These are phyloP conservation scores for Platycnemis pennipes DNA, from an alignment of 2,888 invertebrate species.

Conservation along the genomic window DNA sequence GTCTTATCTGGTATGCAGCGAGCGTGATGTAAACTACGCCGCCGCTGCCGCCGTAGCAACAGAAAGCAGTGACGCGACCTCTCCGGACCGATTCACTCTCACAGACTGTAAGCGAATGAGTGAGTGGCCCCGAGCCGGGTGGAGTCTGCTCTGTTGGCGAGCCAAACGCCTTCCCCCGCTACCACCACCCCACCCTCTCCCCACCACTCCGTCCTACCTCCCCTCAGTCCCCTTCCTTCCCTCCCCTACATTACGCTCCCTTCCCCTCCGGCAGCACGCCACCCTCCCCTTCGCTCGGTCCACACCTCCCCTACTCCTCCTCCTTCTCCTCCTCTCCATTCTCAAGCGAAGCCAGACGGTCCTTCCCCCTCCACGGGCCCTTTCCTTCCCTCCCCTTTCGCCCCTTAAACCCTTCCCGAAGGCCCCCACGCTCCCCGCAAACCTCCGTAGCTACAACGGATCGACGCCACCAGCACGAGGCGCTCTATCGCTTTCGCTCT, in stretches of 20 bases:
- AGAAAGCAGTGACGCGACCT: not conserved
- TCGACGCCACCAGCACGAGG: too few species aligned
- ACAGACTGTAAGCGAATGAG: not conserved
- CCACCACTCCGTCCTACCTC: not conserved
- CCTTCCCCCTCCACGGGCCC: not conserved
- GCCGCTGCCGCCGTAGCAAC: not conserved
- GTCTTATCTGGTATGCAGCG: too few species aligned
- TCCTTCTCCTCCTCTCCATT: not conserved
- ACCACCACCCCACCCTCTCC: not conserved
- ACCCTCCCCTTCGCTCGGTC: not conserved
- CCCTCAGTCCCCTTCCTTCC: not conserved
- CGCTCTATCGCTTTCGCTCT: too few species aligned
- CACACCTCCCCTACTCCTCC: slow-evolving; percentile 2
- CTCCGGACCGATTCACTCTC: not conserved
- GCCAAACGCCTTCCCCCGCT: not conserved
- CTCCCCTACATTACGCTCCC: not conserved
- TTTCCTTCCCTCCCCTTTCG: not conserved
- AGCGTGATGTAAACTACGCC: not conserved
- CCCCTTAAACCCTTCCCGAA: not conserved
- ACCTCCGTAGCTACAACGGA: not conserved
- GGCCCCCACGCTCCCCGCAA: not conserved
- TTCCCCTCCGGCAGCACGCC: not conserved
- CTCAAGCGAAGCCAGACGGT: not conserved
- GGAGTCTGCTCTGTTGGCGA: slow-evolving; percentile 29
- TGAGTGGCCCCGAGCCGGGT: not conserved